Base-by-base conservation (phyloP, 2,797 vertebrate genomes). In the Protosalanx chinensis region DNA sequence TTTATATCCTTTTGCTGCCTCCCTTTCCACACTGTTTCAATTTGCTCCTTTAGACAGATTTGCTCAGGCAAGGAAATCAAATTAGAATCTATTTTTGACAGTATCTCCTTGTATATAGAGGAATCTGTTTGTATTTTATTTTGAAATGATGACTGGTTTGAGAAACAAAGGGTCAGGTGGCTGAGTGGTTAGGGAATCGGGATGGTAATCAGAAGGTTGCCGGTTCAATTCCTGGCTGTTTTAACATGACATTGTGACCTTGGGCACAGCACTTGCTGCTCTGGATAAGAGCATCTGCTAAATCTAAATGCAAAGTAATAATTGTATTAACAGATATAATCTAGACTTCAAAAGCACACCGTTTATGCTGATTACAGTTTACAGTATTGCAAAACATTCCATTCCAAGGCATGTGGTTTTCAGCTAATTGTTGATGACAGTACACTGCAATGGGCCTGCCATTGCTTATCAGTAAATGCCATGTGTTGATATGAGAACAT, bases 301-400 rank as follows among this genome's bases (percentile, higher is more conserved):
- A 27, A 27, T 27, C 1, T 27, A 1, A 27, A 27, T 27, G 23
- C 74, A 82, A 79, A 80, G 76, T 71, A 18, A 64, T 72, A 65
- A 75, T 79, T 77, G 78, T 79, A 83, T 86, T 81, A 89, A 84
- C 75, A 80, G 82, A 83, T 88, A 83, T 84, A 84, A 86, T 85
- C 77, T 72, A 63, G 72, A 74, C 79, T 83, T 85, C 81, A 85
- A 82, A 88, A 51, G 33, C 6, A 6, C 33, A 35, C 33, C 5
- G 6, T 35, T 35, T 35, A 35, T 35, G 33, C 6, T 35, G 33
- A 35, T 35, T 5, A 35, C 33, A 35, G 33, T 35, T 35, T 35
- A 35, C 33, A 51, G 46, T 51, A 51, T 12, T 51, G 8, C 46
- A 51, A 16, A 51, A 51, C 15, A 12, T 51, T 51, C 1, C 46